Evolutionary conservation across 2,888 invertebrate species (phyloP).

Genomic region (Phlogophora meticulosa): DNA sequence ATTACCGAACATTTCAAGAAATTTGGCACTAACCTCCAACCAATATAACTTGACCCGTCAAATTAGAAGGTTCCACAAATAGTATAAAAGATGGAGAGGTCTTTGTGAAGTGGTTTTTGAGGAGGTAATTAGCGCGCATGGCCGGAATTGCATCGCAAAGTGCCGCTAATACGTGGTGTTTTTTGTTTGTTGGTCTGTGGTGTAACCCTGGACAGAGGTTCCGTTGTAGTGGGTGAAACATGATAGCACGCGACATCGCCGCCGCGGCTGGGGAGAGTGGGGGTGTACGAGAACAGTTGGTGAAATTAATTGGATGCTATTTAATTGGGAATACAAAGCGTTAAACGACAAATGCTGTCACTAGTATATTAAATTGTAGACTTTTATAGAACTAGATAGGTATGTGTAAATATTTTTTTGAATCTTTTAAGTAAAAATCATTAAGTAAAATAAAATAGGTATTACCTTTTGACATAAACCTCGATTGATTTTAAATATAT

Average conservation of each 20-base stretch:
- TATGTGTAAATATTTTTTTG: too few species aligned
- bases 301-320: not conserved
- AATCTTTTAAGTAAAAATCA: too few species aligned
- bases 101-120: constrained; percentile 48
- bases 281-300: constrained; percentile 49
- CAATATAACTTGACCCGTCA: constrained; percentile 65
- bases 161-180: constrained; percentile 85
- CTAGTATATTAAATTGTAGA: too few species aligned
- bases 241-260: constrained; percentile 88
- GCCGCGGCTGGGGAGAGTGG: constrained; percentile 72
- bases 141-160: constrained; percentile 86
- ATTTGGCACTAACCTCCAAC: constrained; percentile 82
- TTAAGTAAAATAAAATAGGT: too few species aligned
- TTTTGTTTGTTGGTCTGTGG: constrained; percentile 79
- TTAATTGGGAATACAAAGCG: not conserved
- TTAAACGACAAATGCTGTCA: too few species aligned
- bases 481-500: too few species aligned
- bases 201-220: constrained; percentile 75
- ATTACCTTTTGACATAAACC: too few species aligned
- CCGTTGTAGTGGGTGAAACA: constrained; percentile 83
- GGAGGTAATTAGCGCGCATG: constrained; percentile 82
- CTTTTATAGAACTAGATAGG: too few species aligned
- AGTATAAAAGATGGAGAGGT: constrained; percentile 57
- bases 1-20: constrained; percentile 86
- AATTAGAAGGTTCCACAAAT: constrained; percentile 33